Base-by-base conservation (phyloP, 2,888 invertebrate species). In the Leptopilina myrica region DNA sequence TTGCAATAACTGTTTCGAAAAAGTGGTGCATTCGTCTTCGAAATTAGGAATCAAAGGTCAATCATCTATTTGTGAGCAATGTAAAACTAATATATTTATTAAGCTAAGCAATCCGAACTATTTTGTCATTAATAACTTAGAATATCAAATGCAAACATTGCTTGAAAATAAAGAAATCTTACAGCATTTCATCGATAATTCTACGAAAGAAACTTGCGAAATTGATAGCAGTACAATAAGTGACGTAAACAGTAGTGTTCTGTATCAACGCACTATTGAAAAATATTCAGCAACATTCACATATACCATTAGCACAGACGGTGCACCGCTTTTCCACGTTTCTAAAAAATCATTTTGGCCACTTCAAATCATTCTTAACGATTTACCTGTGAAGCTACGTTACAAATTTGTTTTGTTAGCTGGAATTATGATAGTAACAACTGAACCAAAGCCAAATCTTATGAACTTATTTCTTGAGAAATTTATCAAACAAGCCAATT, bases 301-400 rank as follows among this genome's bases (percentile, higher is more conserved):
- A 8, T 80, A 78, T 75, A 81, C 56, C n/a, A 67, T 81, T 64
- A 78, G 75, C 20, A 78, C 76, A 15, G 80, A 80, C 66, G 78
- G 78, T 14, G 80, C 80, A 40, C 80, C 80, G 7, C n/a, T 78
- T 20, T 78, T 75, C 66, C 64, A 78, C 33, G 33, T 40, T 49
- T 59, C 77, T 26, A 77, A 69, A 76, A 73, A 67, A 46, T 49
- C 66, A 26, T 76, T 80, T 69, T 80, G 80, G 78, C 78, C 80
- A 15, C 46, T 78, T 14, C 77, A 80, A 76, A 73, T 78, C 6
- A 46, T 75, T 12, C 56, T 79, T 64, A 43, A 75, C 15, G 75
- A 76, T 15, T 65, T 80, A 26, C 77, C 80, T 26, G 66, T 77
- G 8, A 15, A 64, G 11, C 40, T 80, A 33, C 64, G 77, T 49